Evolutionary conservation across 2,113 vertebrate species (phyloP).

Genomic region (Trachemys scripta): DNA sequence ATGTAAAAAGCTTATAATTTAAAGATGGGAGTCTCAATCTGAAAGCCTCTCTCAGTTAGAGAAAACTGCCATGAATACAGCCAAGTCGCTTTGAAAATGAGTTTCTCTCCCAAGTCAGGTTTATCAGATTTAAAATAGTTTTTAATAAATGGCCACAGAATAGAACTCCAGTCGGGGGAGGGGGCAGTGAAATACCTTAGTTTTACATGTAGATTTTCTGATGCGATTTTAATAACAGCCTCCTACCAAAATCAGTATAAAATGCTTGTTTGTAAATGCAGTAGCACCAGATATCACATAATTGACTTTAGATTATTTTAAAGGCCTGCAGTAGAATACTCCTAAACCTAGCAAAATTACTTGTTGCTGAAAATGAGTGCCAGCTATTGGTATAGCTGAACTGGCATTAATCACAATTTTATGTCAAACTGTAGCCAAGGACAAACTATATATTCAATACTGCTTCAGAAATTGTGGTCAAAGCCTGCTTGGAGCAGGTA

Average conservation of each 20-base stretch:
- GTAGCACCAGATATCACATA: neutral
- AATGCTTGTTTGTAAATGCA: neutral
- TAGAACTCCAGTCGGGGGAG: neutral
- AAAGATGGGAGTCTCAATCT: neutral
- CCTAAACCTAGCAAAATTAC: neutral
- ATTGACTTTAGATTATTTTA: neutral
- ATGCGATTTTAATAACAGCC: neutral
- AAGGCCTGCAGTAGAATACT: neutral
- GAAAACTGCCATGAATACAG: neutral
- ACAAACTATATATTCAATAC: neutral
- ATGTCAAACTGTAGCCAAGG: neutral
- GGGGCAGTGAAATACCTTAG: neutral
- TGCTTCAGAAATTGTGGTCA: neutral
- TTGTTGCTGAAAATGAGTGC: neutral
- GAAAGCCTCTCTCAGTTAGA: too few species aligned
- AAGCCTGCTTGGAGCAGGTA: neutral
- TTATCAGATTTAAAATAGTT: conserved; percentile 14
- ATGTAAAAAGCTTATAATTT: neutral
- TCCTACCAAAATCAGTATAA: neutral
- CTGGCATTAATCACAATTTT: neutral
- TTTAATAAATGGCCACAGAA: neutral
- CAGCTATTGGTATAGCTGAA: neutral
- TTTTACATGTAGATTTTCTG: neutral
- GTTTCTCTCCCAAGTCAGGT: neutral
- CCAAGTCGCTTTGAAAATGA: neutral